Conservation (phyloP, 2,797 vertebrate genomes). For the Gallinago nigripennis region DNA sequence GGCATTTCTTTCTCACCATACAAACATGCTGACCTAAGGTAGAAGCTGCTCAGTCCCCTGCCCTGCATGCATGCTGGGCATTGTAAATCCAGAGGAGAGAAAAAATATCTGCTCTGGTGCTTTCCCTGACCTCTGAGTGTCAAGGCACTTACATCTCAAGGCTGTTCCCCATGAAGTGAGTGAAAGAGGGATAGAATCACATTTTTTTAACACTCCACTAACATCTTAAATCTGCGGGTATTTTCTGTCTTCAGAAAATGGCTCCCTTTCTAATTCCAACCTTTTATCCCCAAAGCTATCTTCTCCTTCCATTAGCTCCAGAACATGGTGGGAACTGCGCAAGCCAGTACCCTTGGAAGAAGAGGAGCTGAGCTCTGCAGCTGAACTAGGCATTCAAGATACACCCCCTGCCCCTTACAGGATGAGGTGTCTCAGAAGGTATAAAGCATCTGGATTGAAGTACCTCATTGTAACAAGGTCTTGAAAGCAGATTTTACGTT, state of each 20-base stretch:
- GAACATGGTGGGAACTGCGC: background rate
- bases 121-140: background rate
- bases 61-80: background rate
- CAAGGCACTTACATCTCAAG: background rate
- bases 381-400: background rate
- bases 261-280: background rate
- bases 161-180: background rate
- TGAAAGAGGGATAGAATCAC: background rate
- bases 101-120: background rate
- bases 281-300: background rate
- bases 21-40: background rate
- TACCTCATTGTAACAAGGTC: background rate
- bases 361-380: background rate
- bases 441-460: constrained; percentile 34
- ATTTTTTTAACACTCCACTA: background rate
- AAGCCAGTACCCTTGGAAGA: background rate
- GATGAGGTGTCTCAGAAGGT: background rate
- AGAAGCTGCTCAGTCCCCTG: background rate
- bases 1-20: background rate
- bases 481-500: constrained; percentile 27
- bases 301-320: background rate
- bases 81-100: background rate
- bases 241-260: background rate
- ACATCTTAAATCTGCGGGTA: background rate
- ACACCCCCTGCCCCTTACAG: background rate